Evolutionary conservation across 2,888 invertebrate species (phyloP).

Genomic region (Acrobasis repandana): DNA sequence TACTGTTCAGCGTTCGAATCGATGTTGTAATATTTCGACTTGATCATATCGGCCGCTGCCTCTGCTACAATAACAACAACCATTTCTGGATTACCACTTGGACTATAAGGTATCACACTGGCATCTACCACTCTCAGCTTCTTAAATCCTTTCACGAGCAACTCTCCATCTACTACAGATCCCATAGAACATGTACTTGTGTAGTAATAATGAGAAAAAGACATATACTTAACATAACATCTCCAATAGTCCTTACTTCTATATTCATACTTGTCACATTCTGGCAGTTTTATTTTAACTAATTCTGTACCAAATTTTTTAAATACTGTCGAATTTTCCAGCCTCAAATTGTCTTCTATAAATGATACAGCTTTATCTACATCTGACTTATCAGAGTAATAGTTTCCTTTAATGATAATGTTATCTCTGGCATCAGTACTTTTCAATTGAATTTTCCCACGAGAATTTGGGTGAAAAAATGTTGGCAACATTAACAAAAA

Average conservation of each 20-base stretch:
- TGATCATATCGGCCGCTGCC: constrained; percentile 41
- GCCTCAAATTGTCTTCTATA: constrained; percentile 46
- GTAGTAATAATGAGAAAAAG: constrained; percentile 86
- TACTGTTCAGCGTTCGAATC: too few species aligned
- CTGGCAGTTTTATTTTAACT: constrained; percentile 32
- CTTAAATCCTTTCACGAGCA: constrained; percentile 47
- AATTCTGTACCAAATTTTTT: constrained; percentile 32
- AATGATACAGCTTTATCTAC: constrained; percentile 59
- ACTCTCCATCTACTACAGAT: constrained; percentile 85
- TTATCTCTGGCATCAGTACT: constrained; percentile 76
- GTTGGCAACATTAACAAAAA: constrained; percentile 26
- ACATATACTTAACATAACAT: constrained; percentile 53
- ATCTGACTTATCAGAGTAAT: constrained; percentile 79
- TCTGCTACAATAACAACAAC: constrained; percentile 52
- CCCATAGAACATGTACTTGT: constrained; percentile 89
- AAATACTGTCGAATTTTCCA: constrained; percentile 56
- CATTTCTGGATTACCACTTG: constrained; percentile 79
- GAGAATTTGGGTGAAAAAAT: constrained; percentile 67
- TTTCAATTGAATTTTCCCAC: constrained; percentile 78
- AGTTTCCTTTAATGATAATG: constrained; percentile 83
- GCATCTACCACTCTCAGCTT: constrained; percentile 41
- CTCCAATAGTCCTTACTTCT: constrained; percentile 36
- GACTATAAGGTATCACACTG: constrained; percentile 70
- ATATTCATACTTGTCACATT: constrained; percentile 33
- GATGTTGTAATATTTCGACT: constrained; percentile 28